Evolutionary conservation across 2,113 vertebrate genomes (phyloP).

Genomic region (Gymnorhina tibicen): DNA sequence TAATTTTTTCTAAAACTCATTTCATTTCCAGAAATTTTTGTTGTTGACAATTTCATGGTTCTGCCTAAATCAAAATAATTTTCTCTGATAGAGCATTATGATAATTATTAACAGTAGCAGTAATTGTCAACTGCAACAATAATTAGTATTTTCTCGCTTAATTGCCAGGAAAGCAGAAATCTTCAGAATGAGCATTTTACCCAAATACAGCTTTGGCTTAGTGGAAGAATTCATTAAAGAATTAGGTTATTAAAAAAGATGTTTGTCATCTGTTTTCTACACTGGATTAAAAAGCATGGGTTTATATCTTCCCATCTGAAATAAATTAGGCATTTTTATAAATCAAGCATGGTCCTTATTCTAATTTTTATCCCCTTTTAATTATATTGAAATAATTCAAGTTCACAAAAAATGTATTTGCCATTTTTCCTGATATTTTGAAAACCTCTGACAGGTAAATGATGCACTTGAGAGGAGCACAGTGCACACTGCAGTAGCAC

Average conservation of each 20-base stretch:
- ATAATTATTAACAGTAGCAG: slow-evolving; percentile 29
- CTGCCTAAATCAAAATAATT: slow-evolving; percentile 26
- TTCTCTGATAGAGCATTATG: slow-evolving; percentile 5
- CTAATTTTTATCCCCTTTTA: not conserved
- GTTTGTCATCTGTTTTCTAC: not conserved
- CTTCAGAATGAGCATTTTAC: not conserved
- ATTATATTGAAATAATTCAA: not conserved
- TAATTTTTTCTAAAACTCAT: not conserved
- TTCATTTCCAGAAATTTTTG: not conserved
- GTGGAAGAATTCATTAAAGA: not conserved
- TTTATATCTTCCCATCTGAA: not conserved
- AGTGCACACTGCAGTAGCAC: not conserved
- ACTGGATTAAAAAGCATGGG: not conserved
- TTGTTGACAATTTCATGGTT: slow-evolving; percentile 5
- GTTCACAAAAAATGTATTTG: not conserved
- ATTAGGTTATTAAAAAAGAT: not conserved
- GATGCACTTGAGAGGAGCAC: not conserved
- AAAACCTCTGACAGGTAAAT: not conserved
- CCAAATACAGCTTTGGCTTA: not conserved
- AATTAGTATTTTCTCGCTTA: not conserved
- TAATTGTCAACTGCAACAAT: slow-evolving; percentile 4
- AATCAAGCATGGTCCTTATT: not conserved
- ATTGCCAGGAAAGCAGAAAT: slow-evolving; percentile 3
- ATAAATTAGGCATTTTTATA: not conserved
- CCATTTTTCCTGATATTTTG: not conserved